Evolutionary conservation across 1,140 invertebrate species (phyloP), one percentile per base, ranked within the genome.

Genomic region (Microplitis mediator): DNA sequence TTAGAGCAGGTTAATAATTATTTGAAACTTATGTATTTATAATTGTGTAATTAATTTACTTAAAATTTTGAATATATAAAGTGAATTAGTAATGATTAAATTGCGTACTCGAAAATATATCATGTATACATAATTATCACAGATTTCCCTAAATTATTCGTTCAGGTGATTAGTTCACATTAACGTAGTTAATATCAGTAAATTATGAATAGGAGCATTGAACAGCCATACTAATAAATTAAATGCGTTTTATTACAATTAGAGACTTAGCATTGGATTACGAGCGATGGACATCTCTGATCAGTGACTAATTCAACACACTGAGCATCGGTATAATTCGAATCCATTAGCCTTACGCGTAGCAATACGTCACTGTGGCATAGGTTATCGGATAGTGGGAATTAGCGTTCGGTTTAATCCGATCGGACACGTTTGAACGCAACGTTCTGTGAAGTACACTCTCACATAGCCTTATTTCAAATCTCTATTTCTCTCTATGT

Each of bases 361-460:
- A 50, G 56, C 54, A 72, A 51, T 61, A 72, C 58, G 71, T 72
- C 71, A 72, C 16, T 34, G 35, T 51, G 56, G 56, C 54, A 72
- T 72, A 65, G 71, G 65, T 67, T 72, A 72, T 72, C 56, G 71
- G 54, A 64, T 64, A 14, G 63, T 16, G 71, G 64, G 71, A 60
- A 67, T 72, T 72, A 63, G 69, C 74, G 73, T 79, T 74, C 70
- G 60, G 77, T 74, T 80, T 80, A 80, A 80, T 80, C 76, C 77
- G 73, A 79, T 80, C 73, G 72, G 61, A n/a, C 62, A 58, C 35
- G 58, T 63, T 67, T 11, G 67, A 66, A 78, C 76, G 76, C 73
- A 74, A 72, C 66, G 64, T 67, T 52, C 31, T 70, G 71, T 76
- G 72, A 78, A 79, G 78, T 74, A 77, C 77, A 63, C 23, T 45